Conservation (phyloP, 2,888 invertebrate species). For the Ectobius pallidus region DNA sequence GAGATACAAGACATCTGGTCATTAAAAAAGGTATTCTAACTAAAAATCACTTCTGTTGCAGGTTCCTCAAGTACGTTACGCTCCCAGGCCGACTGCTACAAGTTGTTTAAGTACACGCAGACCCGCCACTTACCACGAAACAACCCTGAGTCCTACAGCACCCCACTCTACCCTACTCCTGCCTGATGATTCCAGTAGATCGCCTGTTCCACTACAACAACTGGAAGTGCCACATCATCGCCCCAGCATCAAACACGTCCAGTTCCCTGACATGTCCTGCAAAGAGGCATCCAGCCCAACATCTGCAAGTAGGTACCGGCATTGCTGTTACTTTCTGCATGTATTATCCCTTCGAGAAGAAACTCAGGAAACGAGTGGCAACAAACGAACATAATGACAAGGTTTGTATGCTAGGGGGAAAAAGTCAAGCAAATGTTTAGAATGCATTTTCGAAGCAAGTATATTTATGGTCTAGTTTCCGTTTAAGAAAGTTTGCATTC, state of each 20-base stretch:
- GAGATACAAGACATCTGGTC: too few relatives aligned
- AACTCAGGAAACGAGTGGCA: too few relatives aligned
- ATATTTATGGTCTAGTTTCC: too few relatives aligned
- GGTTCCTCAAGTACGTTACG: conserved; percentile 62
- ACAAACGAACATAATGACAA: too few relatives aligned
- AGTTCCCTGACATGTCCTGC: conserved; percentile 63
- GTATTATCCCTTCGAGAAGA: too few relatives aligned
- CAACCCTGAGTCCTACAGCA: conserved; percentile 60
- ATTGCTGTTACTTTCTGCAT: not conserved
- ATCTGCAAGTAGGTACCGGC: not conserved
- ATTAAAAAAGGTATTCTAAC: too few relatives aligned
- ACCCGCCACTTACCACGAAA: conserved; percentile 57
- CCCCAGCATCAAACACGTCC: conserved; percentile 69
- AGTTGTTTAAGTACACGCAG: conserved; percentile 59
- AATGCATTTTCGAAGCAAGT: too few relatives aligned
- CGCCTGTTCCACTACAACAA: conserved; percentile 2
- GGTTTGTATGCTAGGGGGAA: too few relatives aligned
- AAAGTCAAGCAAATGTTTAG: too few relatives aligned
- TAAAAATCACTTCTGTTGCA: too few relatives aligned
- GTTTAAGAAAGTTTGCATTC: too few relatives aligned
- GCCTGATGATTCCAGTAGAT: conserved; percentile 14
- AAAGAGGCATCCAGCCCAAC: conserved; percentile 7
- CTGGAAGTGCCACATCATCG: conserved; percentile 47
- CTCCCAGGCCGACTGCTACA: conserved; percentile 60
- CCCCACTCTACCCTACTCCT: conserved; percentile 55